These are phyloP conservation scores for Cuniculus paca DNA, from an alignment of 2,797 vertebrate species.

Conservation along the genomic window DNA sequence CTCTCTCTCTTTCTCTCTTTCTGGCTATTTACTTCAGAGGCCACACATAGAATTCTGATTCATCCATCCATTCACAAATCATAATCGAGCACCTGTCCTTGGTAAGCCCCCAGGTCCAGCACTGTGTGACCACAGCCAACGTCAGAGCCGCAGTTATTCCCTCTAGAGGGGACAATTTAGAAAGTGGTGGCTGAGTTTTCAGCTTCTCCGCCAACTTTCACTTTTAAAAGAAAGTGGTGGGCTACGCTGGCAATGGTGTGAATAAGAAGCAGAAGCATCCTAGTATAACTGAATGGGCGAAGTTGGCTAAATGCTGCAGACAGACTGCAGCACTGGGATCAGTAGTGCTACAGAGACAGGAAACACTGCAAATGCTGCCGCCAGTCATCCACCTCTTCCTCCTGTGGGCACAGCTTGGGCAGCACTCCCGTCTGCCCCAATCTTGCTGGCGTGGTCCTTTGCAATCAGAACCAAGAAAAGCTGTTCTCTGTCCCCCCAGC, in stretches of 20 bases:
- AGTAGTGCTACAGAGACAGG: too few species aligned
- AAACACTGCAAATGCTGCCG: neutral
- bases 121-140: fast-evolving
- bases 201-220: neutral
- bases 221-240: neutral
- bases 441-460: neutral
- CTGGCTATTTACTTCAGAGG: neutral
- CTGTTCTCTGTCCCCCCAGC: neutral
- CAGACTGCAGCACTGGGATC: neutral
- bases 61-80: neutral
- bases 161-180: too few species aligned
- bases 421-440: neutral
- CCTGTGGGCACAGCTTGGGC: neutral
- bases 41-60: neutral
- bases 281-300: neutral
- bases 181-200: neutral
- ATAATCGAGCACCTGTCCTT: fast-evolving
- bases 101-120: too few species aligned
- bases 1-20: neutral
- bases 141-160: neutral
- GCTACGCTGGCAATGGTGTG: neutral
- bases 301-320: fast-evolving
- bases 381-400: neutral
- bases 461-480: neutral
- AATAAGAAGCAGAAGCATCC: neutral